Evolutionary conservation across 2,888 invertebrate genomes (phyloP).

Genomic region (Cryptophagus acutangulus): DNA sequence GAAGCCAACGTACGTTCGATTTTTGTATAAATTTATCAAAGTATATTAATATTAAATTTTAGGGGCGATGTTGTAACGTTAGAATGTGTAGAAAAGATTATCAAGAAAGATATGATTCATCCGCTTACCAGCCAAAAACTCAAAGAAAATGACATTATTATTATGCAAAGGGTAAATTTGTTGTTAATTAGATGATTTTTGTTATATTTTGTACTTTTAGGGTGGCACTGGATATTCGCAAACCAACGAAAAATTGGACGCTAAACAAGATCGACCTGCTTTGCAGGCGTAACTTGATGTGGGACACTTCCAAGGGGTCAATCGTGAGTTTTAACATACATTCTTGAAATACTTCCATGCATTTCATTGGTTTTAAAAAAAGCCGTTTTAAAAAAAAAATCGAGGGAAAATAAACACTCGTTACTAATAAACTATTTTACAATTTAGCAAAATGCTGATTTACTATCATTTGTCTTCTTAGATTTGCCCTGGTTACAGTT

Average conservation of each 20-base stretch:
- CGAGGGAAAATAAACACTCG: too few species aligned
- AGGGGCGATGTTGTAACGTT: constrained; percentile 94
- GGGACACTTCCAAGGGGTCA: too few species aligned
- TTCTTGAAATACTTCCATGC: too few species aligned
- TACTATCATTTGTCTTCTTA: too few species aligned
- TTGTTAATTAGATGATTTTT: neutral
- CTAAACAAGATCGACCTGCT: constrained; percentile 76
- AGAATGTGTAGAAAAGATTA: constrained; percentile 94
- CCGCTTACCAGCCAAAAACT: constrained; percentile 82
- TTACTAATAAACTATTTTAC: too few species aligned
- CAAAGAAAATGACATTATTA: constrained; percentile 87
- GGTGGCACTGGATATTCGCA: constrained; percentile 94
- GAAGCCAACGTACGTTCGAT: constrained; percentile 68
- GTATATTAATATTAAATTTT: too few species aligned
- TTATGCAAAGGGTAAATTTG: constrained; percentile 69
- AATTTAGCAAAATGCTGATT: too few species aligned
- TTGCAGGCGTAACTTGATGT: constrained; percentile 79
- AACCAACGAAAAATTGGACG: constrained; percentile 79
- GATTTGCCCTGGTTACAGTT: too few species aligned
- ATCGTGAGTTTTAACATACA: too few species aligned
- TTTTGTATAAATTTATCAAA: constrained; percentile 1
- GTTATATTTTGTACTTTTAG: constrained; percentile 48
- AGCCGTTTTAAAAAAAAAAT: too few species aligned
- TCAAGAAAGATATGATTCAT: constrained; percentile 95
- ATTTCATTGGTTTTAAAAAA: too few species aligned